Evolutionary conservation across 2,113 vertebrate species (phyloP).

Genomic region (Synodontis membranacea): DNA sequence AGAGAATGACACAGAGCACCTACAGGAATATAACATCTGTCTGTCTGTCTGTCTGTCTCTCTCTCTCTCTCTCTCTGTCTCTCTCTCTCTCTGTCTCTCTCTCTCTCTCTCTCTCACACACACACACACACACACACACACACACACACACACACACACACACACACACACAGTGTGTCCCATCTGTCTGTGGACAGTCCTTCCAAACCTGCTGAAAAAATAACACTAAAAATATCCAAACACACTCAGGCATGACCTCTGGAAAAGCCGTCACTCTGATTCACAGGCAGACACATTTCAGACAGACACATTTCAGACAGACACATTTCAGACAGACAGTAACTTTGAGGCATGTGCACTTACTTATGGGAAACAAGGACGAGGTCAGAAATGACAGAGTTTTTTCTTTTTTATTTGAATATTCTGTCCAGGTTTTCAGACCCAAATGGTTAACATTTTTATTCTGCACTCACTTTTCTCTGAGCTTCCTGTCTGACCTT

Average conservation of each 20-base stretch:
- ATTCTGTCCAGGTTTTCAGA: not conserved
- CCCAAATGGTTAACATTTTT: not conserved
- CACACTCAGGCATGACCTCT: slow-evolving; percentile 9
- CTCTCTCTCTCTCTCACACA: not conserved
- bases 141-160: slow-evolving; percentile 4
- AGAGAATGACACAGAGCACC: not conserved
- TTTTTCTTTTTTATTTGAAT: not conserved
- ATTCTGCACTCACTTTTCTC: not conserved
- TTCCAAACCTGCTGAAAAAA: not conserved
- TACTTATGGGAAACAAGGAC: not conserved
- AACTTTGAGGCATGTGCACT: not conserved
- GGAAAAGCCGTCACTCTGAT: not conserved
- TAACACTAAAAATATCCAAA: slow-evolving; percentile 11
- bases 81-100: not conserved
- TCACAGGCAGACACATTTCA: not conserved
- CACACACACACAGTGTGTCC: slow-evolving; percentile 10
- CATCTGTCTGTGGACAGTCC: slow-evolving; percentile 3
- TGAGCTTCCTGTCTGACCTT: not conserved
- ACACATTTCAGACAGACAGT: not conserved
- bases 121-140: slow-evolving; percentile 9
- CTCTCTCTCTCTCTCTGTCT: not conserved
- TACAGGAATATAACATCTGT: not conserved
- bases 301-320: not conserved
- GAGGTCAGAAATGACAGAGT: not conserved
- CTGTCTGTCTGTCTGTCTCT: no score